phyloP scores from a whole-genome alignment of 2,797 vertebrate genomes.

The Chiloscyllium punctatum region DNA sequence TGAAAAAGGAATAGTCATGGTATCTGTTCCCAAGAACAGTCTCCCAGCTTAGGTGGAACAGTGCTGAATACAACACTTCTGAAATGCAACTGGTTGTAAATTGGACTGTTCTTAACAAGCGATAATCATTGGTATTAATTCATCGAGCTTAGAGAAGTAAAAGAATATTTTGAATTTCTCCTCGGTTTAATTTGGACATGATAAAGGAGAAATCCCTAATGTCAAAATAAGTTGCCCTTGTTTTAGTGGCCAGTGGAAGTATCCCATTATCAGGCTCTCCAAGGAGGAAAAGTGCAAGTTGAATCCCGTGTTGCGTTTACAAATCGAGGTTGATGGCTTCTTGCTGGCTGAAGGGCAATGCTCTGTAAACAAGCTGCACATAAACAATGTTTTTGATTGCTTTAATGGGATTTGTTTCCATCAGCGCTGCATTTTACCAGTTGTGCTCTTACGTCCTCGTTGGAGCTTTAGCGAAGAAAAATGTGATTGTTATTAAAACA shows the following conservation, averaged over 20 bases:
- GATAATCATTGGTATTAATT: not conserved
- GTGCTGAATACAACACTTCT: not conserved
- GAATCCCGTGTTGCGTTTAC: not conserved
- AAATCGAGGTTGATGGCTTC: not conserved
- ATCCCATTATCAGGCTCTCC: not conserved
- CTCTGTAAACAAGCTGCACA: slow-evolving; percentile 7
- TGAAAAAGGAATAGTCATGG: not conserved
- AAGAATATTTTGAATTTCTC: not conserved
- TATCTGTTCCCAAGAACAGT: not conserved
- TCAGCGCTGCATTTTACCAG: slow-evolving; percentile 44
- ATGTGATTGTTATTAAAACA: slow-evolving; percentile 46
- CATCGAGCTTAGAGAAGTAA: not conserved
- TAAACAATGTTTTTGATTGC: slow-evolving; percentile 54
- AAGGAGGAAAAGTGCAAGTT: not conserved
- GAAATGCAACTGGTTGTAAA: not conserved
- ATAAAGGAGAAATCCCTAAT: not conserved
- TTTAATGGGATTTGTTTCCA: slow-evolving; percentile 47
- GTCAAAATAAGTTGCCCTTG: not conserved
- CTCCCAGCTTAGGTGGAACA: not conserved
- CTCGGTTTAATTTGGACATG: not conserved
- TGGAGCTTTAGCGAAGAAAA: slow-evolving; percentile 49
- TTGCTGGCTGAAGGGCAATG: not conserved
- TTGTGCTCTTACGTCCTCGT: slow-evolving; percentile 45
- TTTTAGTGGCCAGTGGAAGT: not conserved
- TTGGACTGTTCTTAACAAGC: not conserved